These are phyloP conservation scores for Pardosa pseudoannulata DNA, from an alignment of 2,888 invertebrate genomes.

Conservation along the genomic window DNA sequence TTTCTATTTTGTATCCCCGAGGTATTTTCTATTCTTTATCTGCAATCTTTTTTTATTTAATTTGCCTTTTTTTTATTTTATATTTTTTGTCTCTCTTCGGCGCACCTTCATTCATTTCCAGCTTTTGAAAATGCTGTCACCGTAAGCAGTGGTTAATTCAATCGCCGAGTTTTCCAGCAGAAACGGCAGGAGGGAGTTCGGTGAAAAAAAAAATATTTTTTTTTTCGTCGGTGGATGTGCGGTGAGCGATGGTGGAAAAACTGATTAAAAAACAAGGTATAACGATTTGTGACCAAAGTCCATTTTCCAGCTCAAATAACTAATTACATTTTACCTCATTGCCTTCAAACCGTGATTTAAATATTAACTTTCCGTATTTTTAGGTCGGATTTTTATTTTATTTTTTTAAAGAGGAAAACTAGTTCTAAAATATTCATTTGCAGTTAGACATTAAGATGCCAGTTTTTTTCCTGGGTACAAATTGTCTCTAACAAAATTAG, in stretches of 20 bases:
- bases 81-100: conserved; percentile 16
- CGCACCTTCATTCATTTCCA: conserved; percentile 50
- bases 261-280: conserved; percentile 66
- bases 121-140: conserved; percentile 69
- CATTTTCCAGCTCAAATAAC: conserved; percentile 71
- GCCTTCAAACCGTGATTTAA: conserved; percentile 20
- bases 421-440: too few relatives aligned
- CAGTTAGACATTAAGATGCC: too few relatives aligned
- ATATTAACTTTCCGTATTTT: conserved; percentile 23
- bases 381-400: conserved; percentile 48
- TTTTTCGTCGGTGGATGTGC: too few relatives aligned
- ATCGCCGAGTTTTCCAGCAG: conserved; percentile 32
- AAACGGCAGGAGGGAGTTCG: neutral
- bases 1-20: conserved; percentile 55
- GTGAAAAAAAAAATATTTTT: conserved; percentile 28
- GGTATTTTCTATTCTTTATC: conserved; percentile 70
- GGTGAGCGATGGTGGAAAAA: conserved; percentile 34
- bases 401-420: too few relatives aligned
- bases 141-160: conserved; percentile 69
- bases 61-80: conserved; percentile 32
- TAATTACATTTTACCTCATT: conserved; percentile 71
- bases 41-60: conserved; percentile 60
- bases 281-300: conserved; percentile 72
- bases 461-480: too few relatives aligned
- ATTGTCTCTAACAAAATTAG: too few relatives aligned